Evolutionary conservation across 2,113 vertebrate species (phyloP), one percentile per base, ranked within the genome.

Genomic region (Gymnocephalus cernua): DNA sequence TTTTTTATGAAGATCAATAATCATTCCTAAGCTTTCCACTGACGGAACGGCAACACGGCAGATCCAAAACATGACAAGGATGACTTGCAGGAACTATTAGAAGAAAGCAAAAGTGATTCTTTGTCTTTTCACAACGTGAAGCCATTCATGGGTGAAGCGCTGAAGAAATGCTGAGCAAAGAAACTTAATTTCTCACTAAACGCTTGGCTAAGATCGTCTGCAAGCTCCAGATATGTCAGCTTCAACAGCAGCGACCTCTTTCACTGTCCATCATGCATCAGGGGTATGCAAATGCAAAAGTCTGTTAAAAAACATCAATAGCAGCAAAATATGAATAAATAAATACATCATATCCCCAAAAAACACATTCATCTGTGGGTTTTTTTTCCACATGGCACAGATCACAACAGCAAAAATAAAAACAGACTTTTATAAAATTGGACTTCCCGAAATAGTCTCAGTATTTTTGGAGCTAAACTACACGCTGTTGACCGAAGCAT

Each of bases 311-410:
- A 88, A 86, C 83, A 89, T 74, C 75, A 91, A 91, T 72, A 87
- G 81, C 90, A 89, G 83, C 87, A 74, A 86, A 90, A 84, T 79
- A 80, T 79, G 57, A 82, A 86, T 89, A 81, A 88, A 90, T 89
- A 85, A 88, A 88, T 86, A 80, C 50, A 85, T 83, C 53, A 66
- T 80, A 75, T 88, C 85, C 89, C 81, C 88, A 87, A 59, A 48
- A 68, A 91, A 84, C 71, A 91, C 88, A 92, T 92, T 92, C 84
- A 70, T 63, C 32, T 73, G 78, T 86, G 81, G 70, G 38, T 38
- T 79, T 71, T 81, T 69, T 19, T 47, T 86, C 82, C 88, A 64
- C 80, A 1, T 83, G 80, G 83, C 89, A 93, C 91, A 48, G 74
- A 83, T 84, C 86, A 92, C 89, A 80, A 86, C 64, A 90, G 76